Conservation (phyloP, 2,113 vertebrate species). For the Tamias sibiricus region DNA sequence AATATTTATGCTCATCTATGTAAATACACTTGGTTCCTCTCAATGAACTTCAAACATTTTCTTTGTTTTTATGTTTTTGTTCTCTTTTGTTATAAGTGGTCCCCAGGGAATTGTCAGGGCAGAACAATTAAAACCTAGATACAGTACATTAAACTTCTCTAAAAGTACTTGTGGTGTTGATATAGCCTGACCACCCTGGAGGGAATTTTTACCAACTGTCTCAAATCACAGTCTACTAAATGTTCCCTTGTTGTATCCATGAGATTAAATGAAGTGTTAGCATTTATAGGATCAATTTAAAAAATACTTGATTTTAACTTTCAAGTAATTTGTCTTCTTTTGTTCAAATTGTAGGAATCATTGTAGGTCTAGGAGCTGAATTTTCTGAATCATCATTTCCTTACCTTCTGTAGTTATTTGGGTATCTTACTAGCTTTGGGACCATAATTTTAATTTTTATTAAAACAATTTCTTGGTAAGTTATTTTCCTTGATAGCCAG, state of each 20-base stretch:
- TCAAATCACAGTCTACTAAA: conserved; percentile 63
- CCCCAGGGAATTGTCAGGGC: conserved; percentile 7
- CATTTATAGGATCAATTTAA: conserved; percentile 45
- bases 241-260: conserved; percentile 60
- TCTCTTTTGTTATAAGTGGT: conserved; percentile 18
- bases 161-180: conserved; percentile 55
- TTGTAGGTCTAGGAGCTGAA: neutral
- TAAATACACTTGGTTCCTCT: neutral
- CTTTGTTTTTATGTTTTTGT: conserved; percentile 48
- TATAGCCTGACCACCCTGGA: conserved; percentile 57
- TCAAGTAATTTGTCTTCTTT: conserved; percentile 42
- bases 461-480: neutral
- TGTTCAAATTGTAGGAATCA: conserved; percentile 1
- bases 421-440: neutral
- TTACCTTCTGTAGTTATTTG: neutral
- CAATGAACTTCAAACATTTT: neutral
- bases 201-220: conserved; percentile 63
- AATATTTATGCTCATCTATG: neutral
- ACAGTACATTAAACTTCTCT: conserved; percentile 72
- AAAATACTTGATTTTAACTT: conserved; percentile 59
- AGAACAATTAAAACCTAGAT: conserved; percentile 72
- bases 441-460: conserved; percentile 51
- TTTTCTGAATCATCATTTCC: neutral
- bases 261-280: conserved; percentile 53
- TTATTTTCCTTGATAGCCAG: conserved; percentile 22